These are phyloP conservation scores for Siphlonurus alternatus DNA, from an alignment of 2,888 invertebrate genomes.

Conservation along the genomic window DNA sequence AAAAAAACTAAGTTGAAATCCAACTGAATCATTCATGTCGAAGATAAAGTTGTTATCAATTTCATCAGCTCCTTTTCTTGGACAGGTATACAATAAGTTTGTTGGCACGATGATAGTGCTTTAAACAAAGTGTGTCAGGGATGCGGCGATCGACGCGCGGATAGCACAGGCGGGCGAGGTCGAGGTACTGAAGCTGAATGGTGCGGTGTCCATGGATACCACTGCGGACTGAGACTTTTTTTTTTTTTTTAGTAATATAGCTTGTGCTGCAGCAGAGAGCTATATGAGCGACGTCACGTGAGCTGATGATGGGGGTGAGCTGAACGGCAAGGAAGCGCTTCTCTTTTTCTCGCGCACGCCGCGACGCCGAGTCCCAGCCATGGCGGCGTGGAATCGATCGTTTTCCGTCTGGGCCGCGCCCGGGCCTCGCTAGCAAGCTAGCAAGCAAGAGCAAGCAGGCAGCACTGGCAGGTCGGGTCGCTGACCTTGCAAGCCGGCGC, in stretches of 20 bases:
- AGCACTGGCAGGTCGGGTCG: background rate
- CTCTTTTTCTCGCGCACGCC: background rate
- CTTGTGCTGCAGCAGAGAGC: background rate
- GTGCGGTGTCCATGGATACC: background rate
- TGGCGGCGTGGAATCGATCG: background rate
- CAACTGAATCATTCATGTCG: too few species aligned
- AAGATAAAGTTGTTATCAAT: too few species aligned
- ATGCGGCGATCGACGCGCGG: too few species aligned
- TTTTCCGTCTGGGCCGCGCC: background rate
- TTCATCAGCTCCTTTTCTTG: too few species aligned
- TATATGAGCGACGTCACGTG: background rate
- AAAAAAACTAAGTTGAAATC: too few species aligned
- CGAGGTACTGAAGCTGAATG: background rate
- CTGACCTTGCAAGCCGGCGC: background rate
- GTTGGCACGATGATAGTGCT: too few species aligned
- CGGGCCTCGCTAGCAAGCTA: background rate
- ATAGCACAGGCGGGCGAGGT: background rate
- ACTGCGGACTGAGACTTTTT: background rate
- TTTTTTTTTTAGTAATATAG: too few species aligned
- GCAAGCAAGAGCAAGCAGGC: background rate
- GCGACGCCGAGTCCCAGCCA: background rate
- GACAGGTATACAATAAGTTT: too few species aligned
- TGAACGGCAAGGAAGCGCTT: background rate
- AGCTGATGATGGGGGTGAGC: background rate
- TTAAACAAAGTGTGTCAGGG: background rate